Percentiles rank a stretch among this genome's conserved stretches.
These are phyloP conservation scores for Leiothrix lutea DNA, from an alignment of 2,113 vertebrate species.

Conservation along the genomic window DNA sequence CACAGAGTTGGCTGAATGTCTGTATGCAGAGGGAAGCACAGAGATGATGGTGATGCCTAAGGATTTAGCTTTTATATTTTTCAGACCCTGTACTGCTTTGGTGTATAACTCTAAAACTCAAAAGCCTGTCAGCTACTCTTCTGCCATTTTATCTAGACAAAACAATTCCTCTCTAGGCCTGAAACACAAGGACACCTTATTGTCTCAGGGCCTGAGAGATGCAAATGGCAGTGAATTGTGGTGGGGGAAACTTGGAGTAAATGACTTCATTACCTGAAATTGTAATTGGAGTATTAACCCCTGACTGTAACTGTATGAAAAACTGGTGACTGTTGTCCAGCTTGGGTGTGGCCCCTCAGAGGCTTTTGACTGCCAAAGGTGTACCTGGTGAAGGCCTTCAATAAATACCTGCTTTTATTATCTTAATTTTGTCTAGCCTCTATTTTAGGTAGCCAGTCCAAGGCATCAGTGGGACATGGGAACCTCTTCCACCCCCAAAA, in stretches of 20 bases:
- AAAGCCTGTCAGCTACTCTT: too few relatives aligned
- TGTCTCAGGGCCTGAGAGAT: not conserved
- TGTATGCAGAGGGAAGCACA: not conserved
- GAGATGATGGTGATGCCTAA: not conserved
- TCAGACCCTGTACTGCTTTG: not conserved
- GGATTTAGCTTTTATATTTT: not conserved
- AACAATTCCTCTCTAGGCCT: not conserved
- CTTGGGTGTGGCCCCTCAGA: not conserved
- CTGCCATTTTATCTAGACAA: not conserved
- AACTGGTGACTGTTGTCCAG: too few relatives aligned
- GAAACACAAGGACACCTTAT: not conserved
- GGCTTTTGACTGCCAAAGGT: not conserved
- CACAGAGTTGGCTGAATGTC: fast-evolving
- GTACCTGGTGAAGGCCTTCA: not conserved
- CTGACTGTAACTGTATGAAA: not conserved
- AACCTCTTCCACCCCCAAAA: not conserved
- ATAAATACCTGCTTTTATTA: too few relatives aligned
- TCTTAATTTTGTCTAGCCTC: not conserved
- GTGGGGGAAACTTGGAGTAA: not conserved
- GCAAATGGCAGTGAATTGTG: not conserved
- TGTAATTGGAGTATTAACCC: not conserved
- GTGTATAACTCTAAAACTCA: not conserved
- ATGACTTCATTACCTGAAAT: not conserved
- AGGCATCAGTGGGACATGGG: not conserved
- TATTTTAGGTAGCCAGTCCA: not conserved